Base-by-base conservation (phyloP, 2,113 vertebrate genomes). In the Oxyruncus cristatus region DNA sequence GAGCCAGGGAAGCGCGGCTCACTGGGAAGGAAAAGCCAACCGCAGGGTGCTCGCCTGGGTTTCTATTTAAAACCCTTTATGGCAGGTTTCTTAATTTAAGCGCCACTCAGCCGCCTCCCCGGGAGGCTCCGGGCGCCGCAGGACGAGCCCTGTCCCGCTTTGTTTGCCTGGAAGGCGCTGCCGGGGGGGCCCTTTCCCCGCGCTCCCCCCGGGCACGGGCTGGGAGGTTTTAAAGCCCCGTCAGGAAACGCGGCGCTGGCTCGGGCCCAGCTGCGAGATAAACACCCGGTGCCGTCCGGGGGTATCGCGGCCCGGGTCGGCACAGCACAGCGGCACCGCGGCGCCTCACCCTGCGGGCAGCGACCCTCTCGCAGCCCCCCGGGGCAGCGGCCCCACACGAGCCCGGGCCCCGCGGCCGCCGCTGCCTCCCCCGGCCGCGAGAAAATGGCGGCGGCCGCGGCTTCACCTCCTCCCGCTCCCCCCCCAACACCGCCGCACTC, bases 401-500 rank as follows among this genome's bases (percentile, higher is more conserved):
- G 67, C 80, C 46, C 80, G 20, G 52, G 67, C 80, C 46, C 80
- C 14, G 35, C 24, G 24, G 28, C 63, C 56, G 15, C n/a, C 11
- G 37, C 50, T 39, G 63, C 50, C 22, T 44, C 35, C 74, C 70
- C n/a, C 46, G 39, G 41, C 47, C 94, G 63, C 46, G 52, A 91
- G 89, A 95, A 96, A 55, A 93, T 95, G 94, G 92, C 97, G 98
- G 98, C 18, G 98, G 46, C 44, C 19, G 46, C 46, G 46, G 46
- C 46, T 33, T 44, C 72, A 32, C 52, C 66, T 49, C 37, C 42
- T 27, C 76, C 35, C 8, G 8, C 90, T 19, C 39, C 56, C 33
- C 78, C 72, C 26, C 33, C 33, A 9, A 47, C 70, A 27, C 10
- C 41, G 70, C 67, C 33, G 39, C 53, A 14, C 73, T 81, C 46